Evolutionary conservation across 2,888 invertebrate species (phyloP).

Genomic region (Arrhopalites spinosus): DNA sequence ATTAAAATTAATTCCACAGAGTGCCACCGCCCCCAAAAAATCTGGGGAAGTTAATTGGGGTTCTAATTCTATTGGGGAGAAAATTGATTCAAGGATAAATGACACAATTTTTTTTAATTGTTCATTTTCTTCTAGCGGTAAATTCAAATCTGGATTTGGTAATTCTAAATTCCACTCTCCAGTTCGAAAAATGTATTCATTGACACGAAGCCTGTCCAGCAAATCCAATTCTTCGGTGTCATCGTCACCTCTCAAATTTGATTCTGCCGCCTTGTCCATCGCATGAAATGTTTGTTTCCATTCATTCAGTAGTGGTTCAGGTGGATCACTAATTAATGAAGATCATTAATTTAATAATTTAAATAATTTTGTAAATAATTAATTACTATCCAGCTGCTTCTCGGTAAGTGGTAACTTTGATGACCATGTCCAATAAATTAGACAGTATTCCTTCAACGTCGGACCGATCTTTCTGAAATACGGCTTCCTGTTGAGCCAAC

Average conservation of each 20-base stretch:
- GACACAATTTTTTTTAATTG: constrained; percentile 19
- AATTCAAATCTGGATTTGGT: not conserved
- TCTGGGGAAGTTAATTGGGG: not conserved
- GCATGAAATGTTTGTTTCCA: constrained; percentile 8
- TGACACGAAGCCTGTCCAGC: not conserved
- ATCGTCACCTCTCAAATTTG: not conserved
- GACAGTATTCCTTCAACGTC: not conserved
- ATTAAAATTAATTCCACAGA: constrained; percentile 15
- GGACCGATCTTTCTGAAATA: not conserved
- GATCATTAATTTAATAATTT: not conserved
- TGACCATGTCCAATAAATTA: constrained; percentile 17
- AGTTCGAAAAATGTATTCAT: constrained; percentile 1
- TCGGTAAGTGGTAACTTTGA: constrained; percentile 16
- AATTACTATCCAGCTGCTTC: constrained; percentile 10
- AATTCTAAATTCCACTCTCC: not conserved
- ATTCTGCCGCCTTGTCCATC: not conserved
- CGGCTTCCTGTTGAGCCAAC: not conserved
- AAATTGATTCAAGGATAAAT: constrained; percentile 1
- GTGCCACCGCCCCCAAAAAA: not conserved
- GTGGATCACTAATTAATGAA: constrained; percentile 5
- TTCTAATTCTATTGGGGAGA: not conserved
- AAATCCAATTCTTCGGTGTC: not conserved
- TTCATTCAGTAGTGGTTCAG: constrained; percentile 17
- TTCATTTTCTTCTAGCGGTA: not conserved
- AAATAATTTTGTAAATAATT: not conserved